phyloP scores from a whole-genome alignment of 2,113 vertebrate genomes.

The Mormyrus iriodes region DNA sequence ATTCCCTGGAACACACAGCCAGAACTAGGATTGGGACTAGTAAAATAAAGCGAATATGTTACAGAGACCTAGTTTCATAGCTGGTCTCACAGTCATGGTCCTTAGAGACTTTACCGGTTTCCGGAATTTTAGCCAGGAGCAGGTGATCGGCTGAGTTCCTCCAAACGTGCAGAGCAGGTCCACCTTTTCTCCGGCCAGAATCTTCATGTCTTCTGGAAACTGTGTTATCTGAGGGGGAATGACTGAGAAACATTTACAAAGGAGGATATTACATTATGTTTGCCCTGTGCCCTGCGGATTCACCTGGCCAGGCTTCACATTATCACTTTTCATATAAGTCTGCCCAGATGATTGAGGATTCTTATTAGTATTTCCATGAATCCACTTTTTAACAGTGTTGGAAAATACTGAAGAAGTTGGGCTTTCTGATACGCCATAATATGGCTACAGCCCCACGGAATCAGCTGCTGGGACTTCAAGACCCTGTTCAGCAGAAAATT shows the following conservation, averaged over 20 bases:
- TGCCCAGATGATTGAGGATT: not conserved
- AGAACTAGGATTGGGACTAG: not conserved
- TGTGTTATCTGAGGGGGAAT: constrained; percentile 83
- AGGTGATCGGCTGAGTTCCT: constrained; percentile 79
- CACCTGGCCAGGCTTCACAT: not conserved
- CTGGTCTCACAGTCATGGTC: not conserved
- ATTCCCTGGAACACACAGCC: not conserved
- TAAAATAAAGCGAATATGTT: not conserved
- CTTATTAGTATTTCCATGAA: not conserved
- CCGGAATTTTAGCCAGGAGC: constrained; percentile 95
- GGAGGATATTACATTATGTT: not conserved
- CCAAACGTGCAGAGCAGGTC: constrained; percentile 79
- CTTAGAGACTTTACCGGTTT: constrained; percentile 73
- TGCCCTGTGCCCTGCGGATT: not conserved
- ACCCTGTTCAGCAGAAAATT: not conserved
- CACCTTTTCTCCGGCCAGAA: constrained; percentile 81
- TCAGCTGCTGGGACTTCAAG: not conserved
- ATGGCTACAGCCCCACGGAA: not conserved
- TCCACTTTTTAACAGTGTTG: not conserved
- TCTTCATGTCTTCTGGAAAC: constrained; percentile 94
- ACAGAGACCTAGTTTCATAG: not conserved
- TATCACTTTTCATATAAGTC: not conserved
- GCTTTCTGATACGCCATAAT: not conserved
- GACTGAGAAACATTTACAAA: constrained; percentile 52
- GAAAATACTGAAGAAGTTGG: not conserved